phyloP scores from a whole-genome alignment of 2,797 vertebrate genomes.

The Podarcis siculus region DNA sequence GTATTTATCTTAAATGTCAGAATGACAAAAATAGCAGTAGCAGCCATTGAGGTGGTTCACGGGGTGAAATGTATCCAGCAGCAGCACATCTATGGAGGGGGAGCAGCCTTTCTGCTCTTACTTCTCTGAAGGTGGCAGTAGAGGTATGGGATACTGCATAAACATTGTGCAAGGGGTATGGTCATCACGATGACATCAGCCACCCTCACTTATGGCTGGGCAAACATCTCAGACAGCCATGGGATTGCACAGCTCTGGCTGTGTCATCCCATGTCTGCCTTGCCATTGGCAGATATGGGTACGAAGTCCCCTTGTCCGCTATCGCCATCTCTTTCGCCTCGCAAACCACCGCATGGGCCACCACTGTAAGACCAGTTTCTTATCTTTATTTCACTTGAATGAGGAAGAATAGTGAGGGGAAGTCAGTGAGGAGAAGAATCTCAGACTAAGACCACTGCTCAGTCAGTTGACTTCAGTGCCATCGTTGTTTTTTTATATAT shows the following conservation, averaged over 20 bases:
- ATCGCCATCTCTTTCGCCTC: slow-evolving; percentile 2
- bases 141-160: background rate
- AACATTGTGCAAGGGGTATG: no score
- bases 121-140: background rate
- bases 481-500: background rate
- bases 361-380: background rate
- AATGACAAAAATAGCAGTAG: background rate
- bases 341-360: background rate
- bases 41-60: background rate
- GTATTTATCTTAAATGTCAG: slow-evolving; percentile 25
- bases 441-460: background rate
- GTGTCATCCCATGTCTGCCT: background rate
- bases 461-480: slow-evolving; percentile 37
- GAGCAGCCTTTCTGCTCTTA: background rate
- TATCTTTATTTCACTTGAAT: slow-evolving; percentile 36
- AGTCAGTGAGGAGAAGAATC: slow-evolving; percentile 18
- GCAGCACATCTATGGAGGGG: background rate
- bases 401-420: slow-evolving; percentile 39
- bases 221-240: background rate
- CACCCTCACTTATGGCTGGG: background rate
- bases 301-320: background rate
- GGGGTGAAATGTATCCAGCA: background rate
- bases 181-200: background rate
- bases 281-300: background rate
- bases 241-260: background rate